Conservation (phyloP, 2,797 vertebrate species). For the Macropodus opercularis region DNA sequence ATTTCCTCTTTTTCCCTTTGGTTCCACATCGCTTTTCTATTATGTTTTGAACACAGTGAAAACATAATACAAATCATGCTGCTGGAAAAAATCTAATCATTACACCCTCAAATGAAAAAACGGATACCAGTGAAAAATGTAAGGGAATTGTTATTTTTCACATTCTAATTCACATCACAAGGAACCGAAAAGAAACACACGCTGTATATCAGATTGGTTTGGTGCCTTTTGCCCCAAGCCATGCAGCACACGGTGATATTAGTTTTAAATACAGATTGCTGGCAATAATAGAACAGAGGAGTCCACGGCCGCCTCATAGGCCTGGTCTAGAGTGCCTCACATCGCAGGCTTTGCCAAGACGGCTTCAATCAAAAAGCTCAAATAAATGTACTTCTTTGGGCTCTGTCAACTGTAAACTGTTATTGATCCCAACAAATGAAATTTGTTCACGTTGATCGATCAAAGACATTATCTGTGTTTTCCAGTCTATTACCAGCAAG, state of each 20-base stretch:
- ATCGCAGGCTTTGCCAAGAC: conserved; percentile 80
- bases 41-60: conserved; percentile 78
- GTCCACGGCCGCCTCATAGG: conserved; percentile 81
- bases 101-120: conserved; percentile 80
- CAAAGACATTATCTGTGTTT: conserved; percentile 98
- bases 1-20: conserved; percentile 76
- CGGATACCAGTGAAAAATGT: conserved; percentile 79
- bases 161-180: conserved; percentile 84
- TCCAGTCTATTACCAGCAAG: conserved; percentile 97
- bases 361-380: conserved; percentile 92
- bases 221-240: conserved; percentile 87
- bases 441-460: conserved; percentile 99
- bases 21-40: conserved; percentile 82
- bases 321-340: conserved; percentile 79
- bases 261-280: conserved; percentile 94
- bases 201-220: conserved; percentile 85
- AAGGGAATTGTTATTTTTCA: conserved; percentile 84
- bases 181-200: conserved; percentile 80
- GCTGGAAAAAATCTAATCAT: conserved; percentile 83
- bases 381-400: conserved; percentile 93
- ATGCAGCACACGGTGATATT: conserved; percentile 82
- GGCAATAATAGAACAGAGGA: conserved; percentile 83
- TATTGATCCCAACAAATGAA: conserved; percentile 99
- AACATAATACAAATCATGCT: conserved; percentile 82
- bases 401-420: conserved; percentile 98